phyloP scores from a whole-genome alignment of 2,888 invertebrate genomes.

The Himalopsyche kuldschensis region DNA sequence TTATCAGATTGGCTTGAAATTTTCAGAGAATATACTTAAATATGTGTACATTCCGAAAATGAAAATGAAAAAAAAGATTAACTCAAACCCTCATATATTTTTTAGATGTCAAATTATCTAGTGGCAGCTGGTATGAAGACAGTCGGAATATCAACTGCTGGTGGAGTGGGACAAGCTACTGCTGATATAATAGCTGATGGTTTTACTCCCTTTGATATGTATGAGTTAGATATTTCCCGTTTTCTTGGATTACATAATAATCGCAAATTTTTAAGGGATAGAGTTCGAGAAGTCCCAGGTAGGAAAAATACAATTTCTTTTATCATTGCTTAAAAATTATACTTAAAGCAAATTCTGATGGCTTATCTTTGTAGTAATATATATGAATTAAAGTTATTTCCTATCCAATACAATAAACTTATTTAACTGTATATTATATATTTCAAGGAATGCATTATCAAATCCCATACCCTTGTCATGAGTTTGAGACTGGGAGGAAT shows the following conservation, averaged over 20 bases:
- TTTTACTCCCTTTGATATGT: slow-evolving; percentile 79
- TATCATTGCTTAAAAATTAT: background rate
- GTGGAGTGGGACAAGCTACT: slow-evolving; percentile 90
- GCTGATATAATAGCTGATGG: slow-evolving; percentile 86
- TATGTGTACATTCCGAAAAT: no score
- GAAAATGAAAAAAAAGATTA: no score
- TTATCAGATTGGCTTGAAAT: no score
- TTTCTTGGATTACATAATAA: slow-evolving; percentile 95
- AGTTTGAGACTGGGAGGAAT: slow-evolving; percentile 86
- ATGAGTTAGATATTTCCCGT: slow-evolving; percentile 85
- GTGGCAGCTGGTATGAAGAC: slow-evolving; percentile 97
- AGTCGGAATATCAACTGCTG: slow-evolving; percentile 92
- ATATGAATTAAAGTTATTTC: background rate
- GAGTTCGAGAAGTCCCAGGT: slow-evolving; percentile 92
- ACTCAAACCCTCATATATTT: background rate
- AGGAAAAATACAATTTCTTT: slow-evolving; percentile 33
- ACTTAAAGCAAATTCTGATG: no score
- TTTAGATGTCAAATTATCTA: slow-evolving; percentile 81
- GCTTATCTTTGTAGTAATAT: background rate
- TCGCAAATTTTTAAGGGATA: slow-evolving; percentile 84
- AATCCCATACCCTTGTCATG: slow-evolving; percentile 80
- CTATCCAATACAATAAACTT: background rate
- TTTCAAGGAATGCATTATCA: slow-evolving; percentile 71
- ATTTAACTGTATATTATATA: background rate
- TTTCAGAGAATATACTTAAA: no score